Evolutionary conservation across 35 echinoderm and acorn worm species (phyloP).

Genomic region (Hemicentrotus pulcherrimus): DNA sequence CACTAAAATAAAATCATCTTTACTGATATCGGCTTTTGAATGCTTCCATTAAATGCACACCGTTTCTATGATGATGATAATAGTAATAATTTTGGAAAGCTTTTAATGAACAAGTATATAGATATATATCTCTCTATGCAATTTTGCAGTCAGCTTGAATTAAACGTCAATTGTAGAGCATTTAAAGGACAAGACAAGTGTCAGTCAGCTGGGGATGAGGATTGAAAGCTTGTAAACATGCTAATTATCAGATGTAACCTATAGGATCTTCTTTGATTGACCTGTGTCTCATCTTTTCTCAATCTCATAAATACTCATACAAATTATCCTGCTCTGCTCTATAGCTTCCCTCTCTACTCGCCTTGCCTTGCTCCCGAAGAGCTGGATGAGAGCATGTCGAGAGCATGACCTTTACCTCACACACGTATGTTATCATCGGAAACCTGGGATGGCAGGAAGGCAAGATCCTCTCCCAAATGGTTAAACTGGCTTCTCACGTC

Average conservation of each 20-base stretch:
- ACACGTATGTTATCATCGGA: not conserved
- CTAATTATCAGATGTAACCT: not conserved
- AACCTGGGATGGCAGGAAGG: not conserved
- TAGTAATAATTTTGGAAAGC: too few relatives aligned
- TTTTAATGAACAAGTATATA: too few relatives aligned
- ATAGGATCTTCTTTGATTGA: not conserved
- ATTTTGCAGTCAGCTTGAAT: too few relatives aligned
- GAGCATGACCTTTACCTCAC: not conserved
- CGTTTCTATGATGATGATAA: too few relatives aligned
- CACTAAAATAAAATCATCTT: too few relatives aligned
- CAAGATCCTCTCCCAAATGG: slow-evolving; percentile 16
- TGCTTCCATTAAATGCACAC: too few relatives aligned
- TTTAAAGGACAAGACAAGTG: too few relatives aligned
- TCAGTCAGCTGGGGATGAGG: too few relatives aligned
- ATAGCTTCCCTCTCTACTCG: not conserved
- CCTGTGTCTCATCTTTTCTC: not conserved
- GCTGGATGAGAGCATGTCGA: not conserved
- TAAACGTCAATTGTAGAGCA: too few relatives aligned
- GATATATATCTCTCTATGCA: too few relatives aligned
- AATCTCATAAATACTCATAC: slow-evolving; percentile 2
- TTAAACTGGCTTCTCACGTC: not conserved
- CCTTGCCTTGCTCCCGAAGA: not conserved
- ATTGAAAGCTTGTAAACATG: not conserved
- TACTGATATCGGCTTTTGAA: too few relatives aligned
- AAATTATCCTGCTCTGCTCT: not conserved